Evolutionary conservation across 1,140 invertebrate genomes (phyloP).

Genomic region (Drosophila arizonae): DNA sequence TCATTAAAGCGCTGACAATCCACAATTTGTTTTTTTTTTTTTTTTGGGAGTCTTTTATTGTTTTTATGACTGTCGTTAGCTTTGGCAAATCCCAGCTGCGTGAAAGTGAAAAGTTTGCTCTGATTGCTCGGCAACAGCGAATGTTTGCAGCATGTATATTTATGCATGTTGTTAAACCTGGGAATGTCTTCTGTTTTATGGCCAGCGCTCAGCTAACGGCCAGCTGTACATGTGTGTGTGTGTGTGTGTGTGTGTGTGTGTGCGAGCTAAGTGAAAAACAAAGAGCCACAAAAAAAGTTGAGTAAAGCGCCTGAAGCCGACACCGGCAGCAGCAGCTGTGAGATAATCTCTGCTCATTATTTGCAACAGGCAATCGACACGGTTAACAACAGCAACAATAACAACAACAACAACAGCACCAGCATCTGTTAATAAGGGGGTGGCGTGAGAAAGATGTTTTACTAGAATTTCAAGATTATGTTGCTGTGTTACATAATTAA

Average conservation of each 20-base stretch:
- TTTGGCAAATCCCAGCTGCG: conserved; percentile 9
- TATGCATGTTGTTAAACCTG: conserved; percentile 5
- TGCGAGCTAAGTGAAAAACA: not conserved
- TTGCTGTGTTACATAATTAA: conserved; percentile 70
- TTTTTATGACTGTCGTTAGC: conserved; percentile 19
- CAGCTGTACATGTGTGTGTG: conserved; percentile 18
- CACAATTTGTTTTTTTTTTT: too few relatives aligned
- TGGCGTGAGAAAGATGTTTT: conserved; percentile 66
- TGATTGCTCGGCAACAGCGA: conserved; percentile 13
- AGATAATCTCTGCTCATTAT: conserved; percentile 68
- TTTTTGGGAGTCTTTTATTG: too few relatives aligned
- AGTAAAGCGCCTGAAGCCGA: conserved; percentile 16
- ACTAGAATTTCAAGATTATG: conserved; percentile 39
- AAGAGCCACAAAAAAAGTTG: conserved; percentile 13
- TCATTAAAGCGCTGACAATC: conserved; percentile 2
- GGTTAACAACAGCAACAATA: conserved; percentile 24
- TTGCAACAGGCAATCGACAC: conserved; percentile 34
- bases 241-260: not conserved
- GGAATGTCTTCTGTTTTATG: conserved; percentile 37
- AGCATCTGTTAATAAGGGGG: conserved; percentile 65
- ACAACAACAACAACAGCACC: conserved; percentile 1
- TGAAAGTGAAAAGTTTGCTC: conserved; percentile 32
- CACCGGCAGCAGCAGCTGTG: conserved; percentile 40
- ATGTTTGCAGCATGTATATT: not conserved
- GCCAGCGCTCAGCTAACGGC: conserved; percentile 37